Conservation (phyloP, 2,113 vertebrate species). For the Brachirus orientalis region DNA sequence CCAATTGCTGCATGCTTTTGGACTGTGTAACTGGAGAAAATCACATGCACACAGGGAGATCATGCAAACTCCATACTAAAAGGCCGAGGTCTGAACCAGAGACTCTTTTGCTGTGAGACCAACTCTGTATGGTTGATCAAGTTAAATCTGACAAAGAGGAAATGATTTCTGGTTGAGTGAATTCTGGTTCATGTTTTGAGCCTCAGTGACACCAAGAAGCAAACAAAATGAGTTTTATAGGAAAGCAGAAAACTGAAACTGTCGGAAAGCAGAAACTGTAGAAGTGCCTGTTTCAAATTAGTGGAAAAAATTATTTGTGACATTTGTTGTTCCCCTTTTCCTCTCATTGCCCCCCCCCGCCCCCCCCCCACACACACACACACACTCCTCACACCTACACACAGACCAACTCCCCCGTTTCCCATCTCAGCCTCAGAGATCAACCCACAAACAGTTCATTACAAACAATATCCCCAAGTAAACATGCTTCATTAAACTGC, state of each 20-base stretch:
- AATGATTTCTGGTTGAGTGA: too few species aligned
- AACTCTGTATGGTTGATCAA: neutral
- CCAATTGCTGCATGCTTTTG: too few species aligned
- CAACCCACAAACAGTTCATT: slow-evolving; percentile 82
- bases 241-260: neutral
- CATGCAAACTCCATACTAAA: too few species aligned
- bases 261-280: neutral
- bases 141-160: neutral
- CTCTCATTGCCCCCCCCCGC: slow-evolving; percentile 18
- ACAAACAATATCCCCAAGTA: slow-evolving; percentile 85
- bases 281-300: neutral
- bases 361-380: neutral
- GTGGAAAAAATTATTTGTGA: neutral
- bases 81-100: too few species aligned
- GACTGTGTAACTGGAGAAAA: too few species aligned
- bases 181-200: neutral
- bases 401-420: slow-evolving; percentile 7
- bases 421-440: slow-evolving; percentile 68
- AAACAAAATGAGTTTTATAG: neutral
- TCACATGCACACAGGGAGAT: too few species aligned
- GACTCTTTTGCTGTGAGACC: too few species aligned
- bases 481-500: slow-evolving; percentile 87
- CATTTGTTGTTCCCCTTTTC: slow-evolving; percentile 58
- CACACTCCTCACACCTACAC: slow-evolving; percentile 3
- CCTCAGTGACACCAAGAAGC: neutral